phyloP scores from a whole-genome alignment of 2,888 invertebrate species.

The Fragum whitleyi region DNA sequence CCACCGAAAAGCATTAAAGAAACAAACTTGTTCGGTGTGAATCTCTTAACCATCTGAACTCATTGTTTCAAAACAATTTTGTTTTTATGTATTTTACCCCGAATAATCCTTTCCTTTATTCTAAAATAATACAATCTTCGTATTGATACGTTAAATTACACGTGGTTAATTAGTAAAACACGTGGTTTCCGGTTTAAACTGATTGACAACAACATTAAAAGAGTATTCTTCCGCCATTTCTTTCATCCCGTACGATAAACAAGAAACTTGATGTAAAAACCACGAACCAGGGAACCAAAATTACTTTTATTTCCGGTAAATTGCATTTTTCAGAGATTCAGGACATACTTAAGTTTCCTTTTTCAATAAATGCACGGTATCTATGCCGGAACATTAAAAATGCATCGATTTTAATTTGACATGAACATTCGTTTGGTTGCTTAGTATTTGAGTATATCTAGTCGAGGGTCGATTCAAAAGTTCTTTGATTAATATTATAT shows the following conservation, averaged over 20 bases:
- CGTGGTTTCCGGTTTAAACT: conserved; percentile 23
- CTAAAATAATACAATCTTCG: neutral
- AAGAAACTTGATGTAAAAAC: conserved; percentile 14
- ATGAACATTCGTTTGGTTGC: too few species aligned
- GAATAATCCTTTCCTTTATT: neutral
- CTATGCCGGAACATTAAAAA: too few species aligned
- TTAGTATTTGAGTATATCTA: too few species aligned
- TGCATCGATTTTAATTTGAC: too few species aligned
- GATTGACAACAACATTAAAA: conserved; percentile 25
- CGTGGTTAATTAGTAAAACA: conserved; percentile 11
- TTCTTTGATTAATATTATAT: too few species aligned
- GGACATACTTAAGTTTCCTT: neutral
- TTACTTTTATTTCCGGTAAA: conserved; percentile 14
- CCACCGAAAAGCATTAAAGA: too few species aligned
- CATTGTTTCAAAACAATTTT: neutral
- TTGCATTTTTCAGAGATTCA: conserved; percentile 16
- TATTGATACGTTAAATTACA: conserved; percentile 20
- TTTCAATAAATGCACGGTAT: neutral
- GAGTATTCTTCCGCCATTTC: conserved; percentile 15
- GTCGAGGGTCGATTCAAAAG: too few species aligned
- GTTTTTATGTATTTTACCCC: neutral
- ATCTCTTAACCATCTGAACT: neutral
- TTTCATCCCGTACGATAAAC: conserved; percentile 15
- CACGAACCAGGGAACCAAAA: conserved; percentile 2
- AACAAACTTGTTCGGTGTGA: too few species aligned